phyloP scores from a whole-genome alignment of 1,140 invertebrate genomes.

The Orius insidiosus region DNA sequence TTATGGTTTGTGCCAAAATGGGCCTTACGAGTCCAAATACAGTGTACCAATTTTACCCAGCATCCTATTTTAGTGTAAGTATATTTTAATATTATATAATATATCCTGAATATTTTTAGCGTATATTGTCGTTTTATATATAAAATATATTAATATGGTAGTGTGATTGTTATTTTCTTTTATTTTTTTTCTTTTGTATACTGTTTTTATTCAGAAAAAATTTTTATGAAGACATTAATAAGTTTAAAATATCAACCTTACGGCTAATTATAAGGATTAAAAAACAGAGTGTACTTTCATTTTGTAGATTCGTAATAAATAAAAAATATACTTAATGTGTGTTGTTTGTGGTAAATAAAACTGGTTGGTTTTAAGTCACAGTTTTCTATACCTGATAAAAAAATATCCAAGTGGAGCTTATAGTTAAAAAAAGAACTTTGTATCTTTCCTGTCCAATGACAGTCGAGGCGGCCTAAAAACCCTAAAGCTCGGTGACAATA shows the following conservation, averaged over 20 bases:
- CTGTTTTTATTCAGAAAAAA: neutral
- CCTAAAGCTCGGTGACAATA: conserved; percentile 14
- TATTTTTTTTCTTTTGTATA: conserved; percentile 1
- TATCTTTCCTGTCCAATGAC: neutral
- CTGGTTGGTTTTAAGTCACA: conserved; percentile 1
- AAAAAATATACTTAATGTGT: conserved; percentile 11
- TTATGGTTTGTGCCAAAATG: conserved; percentile 14
- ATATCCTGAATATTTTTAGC: conserved; percentile 13
- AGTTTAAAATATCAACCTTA: conserved; percentile 13
- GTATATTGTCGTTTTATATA: conserved; percentile 8
- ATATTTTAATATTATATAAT: conserved; percentile 12
- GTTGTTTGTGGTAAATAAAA: conserved; percentile 7
- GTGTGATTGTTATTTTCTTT: conserved; percentile 13
- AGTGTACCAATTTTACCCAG: conserved; percentile 9
- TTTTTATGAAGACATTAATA: conserved; percentile 1
- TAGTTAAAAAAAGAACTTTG: no score
- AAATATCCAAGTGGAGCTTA: no score
- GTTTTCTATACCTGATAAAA: no score
- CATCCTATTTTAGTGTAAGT: conserved; percentile 14
- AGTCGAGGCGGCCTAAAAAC: conserved; percentile 10
- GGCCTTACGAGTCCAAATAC: conserved; percentile 6
- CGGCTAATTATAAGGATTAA: conserved; percentile 3
- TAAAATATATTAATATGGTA: neutral
- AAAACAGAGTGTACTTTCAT: conserved; percentile 11
- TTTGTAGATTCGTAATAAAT: conserved; percentile 5